Base-by-base conservation (phyloP, 2,797 vertebrate species). In the Glossophaga mutica region DNA sequence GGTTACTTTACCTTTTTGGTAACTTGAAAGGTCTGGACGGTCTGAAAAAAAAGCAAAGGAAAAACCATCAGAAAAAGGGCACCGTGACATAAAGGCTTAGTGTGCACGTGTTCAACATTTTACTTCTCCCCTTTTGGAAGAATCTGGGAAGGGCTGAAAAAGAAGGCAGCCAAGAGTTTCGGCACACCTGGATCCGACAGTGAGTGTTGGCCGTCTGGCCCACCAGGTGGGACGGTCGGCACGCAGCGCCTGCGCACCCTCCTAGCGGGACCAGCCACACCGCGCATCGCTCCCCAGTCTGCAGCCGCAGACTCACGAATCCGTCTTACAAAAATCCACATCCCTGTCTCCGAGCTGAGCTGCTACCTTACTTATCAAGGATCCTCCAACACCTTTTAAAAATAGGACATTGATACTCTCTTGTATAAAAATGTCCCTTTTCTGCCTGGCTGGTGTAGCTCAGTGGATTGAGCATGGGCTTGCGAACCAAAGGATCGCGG, bases 1-100 rank as follows among this genome's bases (percentile, higher is more conserved):
- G 19, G 65, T 77, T 29, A 96, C 91, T 98, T 98, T 99, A 99
- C 99, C 99, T 99, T 99, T 99, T 99, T 91, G 99, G 99, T 98
- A 99, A 99, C 94, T 99, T 99, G 98, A 99, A 99, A 22, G 99
- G 99, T 98, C 99, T 99, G 74, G 98, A 96, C 89, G 99, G 98
- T 98, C 99, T 99, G 98, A 98, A 96, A 97, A 98, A 96, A 97
- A 98, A 98, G 87, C 98, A 97, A 98, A 97, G 97, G 89, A 67
- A 91, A 86, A 97, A 96, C 21, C 42, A 74, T 96, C 42, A 97
- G 73, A 87, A 96, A 82, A 16, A 34, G 87, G 50, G 78, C 39
- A 87, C 6, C 0, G 4, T 8, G 67, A 68, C 1, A 15, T 2
- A n/a, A 48, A 97, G 11, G 97, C 97, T 96, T 94, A 3, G 59